Evolutionary conservation across 2,113 vertebrate genomes (phyloP), one percentile per base, ranked within the genome.

Genomic region (Cyanocitta stelleri): DNA sequence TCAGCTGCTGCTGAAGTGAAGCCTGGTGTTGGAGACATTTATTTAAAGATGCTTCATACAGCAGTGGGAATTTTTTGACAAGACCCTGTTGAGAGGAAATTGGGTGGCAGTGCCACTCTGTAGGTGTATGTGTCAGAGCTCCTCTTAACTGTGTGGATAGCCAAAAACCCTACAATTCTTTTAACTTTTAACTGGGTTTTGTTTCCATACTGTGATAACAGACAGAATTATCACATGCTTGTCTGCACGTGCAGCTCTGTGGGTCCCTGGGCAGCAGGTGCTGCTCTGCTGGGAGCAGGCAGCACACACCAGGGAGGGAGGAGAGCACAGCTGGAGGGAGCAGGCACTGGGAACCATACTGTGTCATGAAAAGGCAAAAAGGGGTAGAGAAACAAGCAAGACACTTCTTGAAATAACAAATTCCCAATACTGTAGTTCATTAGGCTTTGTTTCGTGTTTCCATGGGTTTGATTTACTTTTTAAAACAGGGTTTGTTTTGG

Each of bases 171-270:
- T 44, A 4, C 1, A 48, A 4, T 6, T 7, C 4, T 41, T 44
- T 51, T 44, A 27, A 30, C 41, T 52, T 72, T 35, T 44, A 11
- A 13, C 39, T 24, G 46, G 11, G 5, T 41, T 76, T 81, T 66
- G 12, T 37, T 81, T 55, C 52, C 5, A 0, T 41, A 1, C 29
- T 81, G 8, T 3, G 32, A 2, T 35, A 48, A n/a, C 35, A 63
- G 54, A 16, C 11, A 64, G 55, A 24, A 55, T 9, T 32, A 39
- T 18, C 24, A 43, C 21, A 19, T 0, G 0, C 16, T 29, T 16
- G 15, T 4, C 67, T 80, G 67, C 67, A 15, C 1, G 2, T 26
- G 71, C 43, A 51, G 29, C 59, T 46, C 41, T 32, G 59, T 9
- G 1, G 35, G 46, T 30, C 33, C 29, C 33, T 23, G 37, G 55